phyloP scores from a whole-genome alignment of 2,797 vertebrate species.

The Crocidura indochinensis region DNA sequence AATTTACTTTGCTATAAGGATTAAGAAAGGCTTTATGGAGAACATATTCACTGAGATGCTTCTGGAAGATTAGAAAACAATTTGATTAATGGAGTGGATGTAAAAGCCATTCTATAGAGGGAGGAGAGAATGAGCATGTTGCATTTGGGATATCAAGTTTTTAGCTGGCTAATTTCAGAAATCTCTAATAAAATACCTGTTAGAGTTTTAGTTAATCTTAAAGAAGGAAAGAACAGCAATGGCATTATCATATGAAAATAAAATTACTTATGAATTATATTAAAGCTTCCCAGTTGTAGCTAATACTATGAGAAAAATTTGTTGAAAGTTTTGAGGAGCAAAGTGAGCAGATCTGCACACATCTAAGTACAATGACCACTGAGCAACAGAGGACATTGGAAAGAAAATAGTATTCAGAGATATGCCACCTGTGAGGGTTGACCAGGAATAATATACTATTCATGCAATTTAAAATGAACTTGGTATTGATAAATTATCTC shows the following conservation, averaged over 20 bases:
- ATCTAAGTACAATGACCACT: not conserved
- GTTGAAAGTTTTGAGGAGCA: not conserved
- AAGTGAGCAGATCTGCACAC: not conserved
- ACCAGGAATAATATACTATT: not conserved
- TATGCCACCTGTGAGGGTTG: not conserved
- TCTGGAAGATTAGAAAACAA: not conserved
- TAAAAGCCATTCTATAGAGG: not conserved
- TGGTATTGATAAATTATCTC: not conserved
- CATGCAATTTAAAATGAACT: not conserved
- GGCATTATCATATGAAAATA: not conserved
- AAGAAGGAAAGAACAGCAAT: not conserved
- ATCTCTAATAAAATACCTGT: not conserved
- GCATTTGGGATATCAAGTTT: not conserved
- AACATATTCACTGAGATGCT: not conserved
- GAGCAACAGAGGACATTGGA: not conserved
- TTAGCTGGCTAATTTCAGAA: not conserved
- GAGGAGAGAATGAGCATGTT: not conserved
- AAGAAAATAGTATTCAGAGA: not conserved
- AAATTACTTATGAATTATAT: too few relatives aligned
- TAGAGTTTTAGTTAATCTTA: not conserved
- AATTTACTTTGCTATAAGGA: not conserved
- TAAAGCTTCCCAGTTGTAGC: not conserved
- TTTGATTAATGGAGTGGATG: not conserved
- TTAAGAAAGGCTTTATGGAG: not conserved
- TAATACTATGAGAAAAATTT: not conserved